Evolutionary conservation across 2,888 invertebrate genomes (phyloP).

Genomic region (Agrotis puta): DNA sequence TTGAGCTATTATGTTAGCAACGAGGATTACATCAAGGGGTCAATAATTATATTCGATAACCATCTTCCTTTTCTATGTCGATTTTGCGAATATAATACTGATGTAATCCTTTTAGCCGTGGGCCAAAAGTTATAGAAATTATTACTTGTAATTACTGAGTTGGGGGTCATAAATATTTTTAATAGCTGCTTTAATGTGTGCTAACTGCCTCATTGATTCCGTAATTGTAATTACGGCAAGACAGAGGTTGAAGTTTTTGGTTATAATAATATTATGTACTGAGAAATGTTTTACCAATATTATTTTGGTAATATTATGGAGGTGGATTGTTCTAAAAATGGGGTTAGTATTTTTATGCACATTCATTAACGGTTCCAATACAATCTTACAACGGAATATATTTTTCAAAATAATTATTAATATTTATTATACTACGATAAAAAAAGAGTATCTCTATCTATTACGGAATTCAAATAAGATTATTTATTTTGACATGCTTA

Average conservation of each 20-base stretch:
- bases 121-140: conserved; percentile 27
- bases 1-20: not conserved
- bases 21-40: conserved; percentile 34
- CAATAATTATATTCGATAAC: conserved; percentile 42
- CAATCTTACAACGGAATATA: too few relatives aligned
- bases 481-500: too few relatives aligned
- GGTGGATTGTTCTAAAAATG: too few relatives aligned
- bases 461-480: too few relatives aligned
- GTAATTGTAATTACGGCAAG: not conserved
- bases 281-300: too few relatives aligned
- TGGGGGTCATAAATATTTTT: conserved; percentile 24
- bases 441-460: too few relatives aligned
- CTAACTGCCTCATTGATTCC: conserved; percentile 8
- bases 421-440: too few relatives aligned
- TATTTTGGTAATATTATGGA: too few relatives aligned
- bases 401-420: too few relatives aligned
- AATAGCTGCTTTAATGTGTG: conserved; percentile 27
- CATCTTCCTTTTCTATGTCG: conserved; percentile 30
- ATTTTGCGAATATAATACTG: conserved; percentile 43
- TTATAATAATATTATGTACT: not conserved
- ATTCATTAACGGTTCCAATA: too few relatives aligned
- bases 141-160: conserved; percentile 42
- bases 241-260: not conserved
- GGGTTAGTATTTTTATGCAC: too few relatives aligned
- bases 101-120: conserved; percentile 36